A percentile compares a stretch with the other conserved stretches of the same genome.
Evolutionary conservation across 2,888 invertebrate species (phyloP).

Genomic region (Metalampra italica): DNA sequence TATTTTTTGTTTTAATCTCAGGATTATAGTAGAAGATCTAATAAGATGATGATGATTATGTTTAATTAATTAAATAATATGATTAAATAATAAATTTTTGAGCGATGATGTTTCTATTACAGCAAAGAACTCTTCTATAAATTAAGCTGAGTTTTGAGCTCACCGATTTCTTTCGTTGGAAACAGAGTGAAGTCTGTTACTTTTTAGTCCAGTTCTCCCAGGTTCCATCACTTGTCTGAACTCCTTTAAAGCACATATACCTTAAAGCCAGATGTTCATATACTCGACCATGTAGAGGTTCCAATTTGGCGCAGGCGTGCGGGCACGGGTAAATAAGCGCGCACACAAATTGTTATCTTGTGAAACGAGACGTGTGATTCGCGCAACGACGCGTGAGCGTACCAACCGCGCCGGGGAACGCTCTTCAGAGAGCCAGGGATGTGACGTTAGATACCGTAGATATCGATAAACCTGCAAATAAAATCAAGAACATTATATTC

Average conservation of each 20-base stretch:
- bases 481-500: background rate
- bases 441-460: slow-evolving; percentile 27
- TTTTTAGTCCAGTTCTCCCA: too few relatives aligned
- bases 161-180: too few relatives aligned
- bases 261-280: background rate
- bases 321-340: slow-evolving; percentile 67
- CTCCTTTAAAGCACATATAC: background rate
- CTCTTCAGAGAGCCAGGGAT: slow-evolving; percentile 66
- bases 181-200: too few relatives aligned
- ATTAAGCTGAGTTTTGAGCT: too few relatives aligned
- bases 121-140: too few relatives aligned
- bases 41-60: too few relatives aligned
- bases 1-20: too few relatives aligned
- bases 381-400: slow-evolving; percentile 72
- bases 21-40: too few relatives aligned
- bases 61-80: too few relatives aligned
- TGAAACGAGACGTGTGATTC: slow-evolving; percentile 77
- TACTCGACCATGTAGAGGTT: slow-evolving; percentile 20
- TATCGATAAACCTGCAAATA: background rate
- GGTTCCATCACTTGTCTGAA: too few relatives aligned
- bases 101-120: too few relatives aligned
- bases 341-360: slow-evolving; percentile 77
- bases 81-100: too few relatives aligned
- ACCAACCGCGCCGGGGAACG: slow-evolving; percentile 52
- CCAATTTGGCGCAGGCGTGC: slow-evolving; percentile 67